Conservation (phyloP, 2,113 vertebrate genomes). For the Motacilla alba region DNA sequence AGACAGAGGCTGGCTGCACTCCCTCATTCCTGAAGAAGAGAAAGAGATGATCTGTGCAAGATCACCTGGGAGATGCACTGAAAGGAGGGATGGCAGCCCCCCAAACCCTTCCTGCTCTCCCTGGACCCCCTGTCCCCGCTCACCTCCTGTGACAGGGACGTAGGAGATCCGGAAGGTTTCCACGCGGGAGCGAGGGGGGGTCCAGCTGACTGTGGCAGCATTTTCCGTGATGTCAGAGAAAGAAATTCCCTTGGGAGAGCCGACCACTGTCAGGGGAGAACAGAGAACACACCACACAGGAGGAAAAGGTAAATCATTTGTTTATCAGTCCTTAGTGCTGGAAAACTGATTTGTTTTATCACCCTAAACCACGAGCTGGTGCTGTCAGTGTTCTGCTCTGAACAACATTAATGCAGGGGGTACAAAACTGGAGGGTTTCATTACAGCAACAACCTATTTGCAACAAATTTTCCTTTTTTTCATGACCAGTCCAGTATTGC, state of each 20-base stretch:
- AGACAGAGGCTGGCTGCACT: background rate
- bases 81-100: background rate
- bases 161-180: constrained; percentile 86
- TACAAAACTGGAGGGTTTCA: background rate
- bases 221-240: constrained; percentile 94
- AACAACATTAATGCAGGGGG: background rate
- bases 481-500: background rate
- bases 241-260: constrained; percentile 83
- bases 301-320: background rate
- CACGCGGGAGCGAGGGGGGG: constrained; percentile 75
- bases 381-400: background rate
- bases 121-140: background rate
- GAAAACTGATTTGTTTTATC: background rate
- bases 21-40: background rate
- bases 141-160: constrained; percentile 86
- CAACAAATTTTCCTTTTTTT: background rate
- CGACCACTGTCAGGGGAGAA: constrained; percentile 76
- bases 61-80: background rate
- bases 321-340: background rate
- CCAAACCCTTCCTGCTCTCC: background rate
- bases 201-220: constrained; percentile 87
- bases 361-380: background rate
- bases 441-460: background rate
- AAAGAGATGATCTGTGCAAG: background rate
- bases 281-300: background rate